phyloP scores from a whole-genome alignment of 2,797 vertebrate species.

The Pseudochromis fuscus region DNA sequence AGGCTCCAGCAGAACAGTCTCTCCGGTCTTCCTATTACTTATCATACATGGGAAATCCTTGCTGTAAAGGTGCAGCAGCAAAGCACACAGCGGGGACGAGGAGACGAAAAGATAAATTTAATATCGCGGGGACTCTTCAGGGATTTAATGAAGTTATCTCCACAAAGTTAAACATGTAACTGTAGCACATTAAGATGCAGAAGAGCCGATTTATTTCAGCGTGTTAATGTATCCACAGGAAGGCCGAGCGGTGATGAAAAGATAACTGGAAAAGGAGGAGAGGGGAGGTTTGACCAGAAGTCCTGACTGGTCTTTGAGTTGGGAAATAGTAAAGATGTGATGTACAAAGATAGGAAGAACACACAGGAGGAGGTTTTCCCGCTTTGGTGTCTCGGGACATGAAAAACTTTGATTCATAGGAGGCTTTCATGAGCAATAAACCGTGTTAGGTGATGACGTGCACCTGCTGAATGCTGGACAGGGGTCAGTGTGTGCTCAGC shows the following conservation, averaged over 20 bases:
- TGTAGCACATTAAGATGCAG: background rate
- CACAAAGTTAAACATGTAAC: background rate
- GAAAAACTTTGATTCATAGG: constrained; percentile 49
- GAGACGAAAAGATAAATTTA: background rate
- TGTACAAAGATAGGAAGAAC: constrained; percentile 59
- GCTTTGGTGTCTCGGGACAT: constrained; percentile 29
- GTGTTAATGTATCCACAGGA: constrained; percentile 28
- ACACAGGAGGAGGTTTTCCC: constrained; percentile 57
- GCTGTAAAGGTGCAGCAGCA: constrained; percentile 15
- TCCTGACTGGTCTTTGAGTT: constrained; percentile 44
- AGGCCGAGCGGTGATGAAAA: constrained; percentile 8
- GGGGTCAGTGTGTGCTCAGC: constrained; percentile 2
- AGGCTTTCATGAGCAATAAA: constrained; percentile 31
- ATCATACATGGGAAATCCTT: constrained; percentile 16
- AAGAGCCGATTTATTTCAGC: constrained; percentile 17
- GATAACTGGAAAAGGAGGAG: constrained; percentile 47
- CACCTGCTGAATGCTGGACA: background rate
- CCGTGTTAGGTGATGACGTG: constrained; percentile 15
- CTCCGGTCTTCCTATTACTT: constrained; percentile 14
- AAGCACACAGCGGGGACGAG: constrained; percentile 23
- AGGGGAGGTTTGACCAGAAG: constrained; percentile 34
- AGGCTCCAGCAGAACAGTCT: constrained; percentile 31
- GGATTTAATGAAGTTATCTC: background rate
- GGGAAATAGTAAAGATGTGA: constrained; percentile 50
- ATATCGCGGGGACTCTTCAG: constrained; percentile 1